Evolutionary conservation across 2,113 vertebrate genomes (phyloP).

Genomic region (Crotalus viridis): DNA sequence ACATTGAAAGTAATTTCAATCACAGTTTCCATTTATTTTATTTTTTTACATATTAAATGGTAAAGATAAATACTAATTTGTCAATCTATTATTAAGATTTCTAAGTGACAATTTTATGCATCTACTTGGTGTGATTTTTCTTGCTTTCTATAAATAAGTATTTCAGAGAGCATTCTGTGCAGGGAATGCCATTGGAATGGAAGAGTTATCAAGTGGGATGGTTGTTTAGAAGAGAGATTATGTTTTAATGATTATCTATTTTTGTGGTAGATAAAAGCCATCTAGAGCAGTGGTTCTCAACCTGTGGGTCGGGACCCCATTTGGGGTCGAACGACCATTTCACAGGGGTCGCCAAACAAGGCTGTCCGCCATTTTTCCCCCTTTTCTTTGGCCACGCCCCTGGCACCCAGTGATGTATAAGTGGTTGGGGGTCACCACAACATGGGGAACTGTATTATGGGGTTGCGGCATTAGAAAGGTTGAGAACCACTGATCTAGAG

Average conservation of each 20-base stretch:
- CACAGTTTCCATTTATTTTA: background rate
- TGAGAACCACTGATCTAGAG: background rate
- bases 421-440: no score
- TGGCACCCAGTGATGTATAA: no score
- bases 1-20: background rate
- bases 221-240: background rate
- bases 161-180: background rate
- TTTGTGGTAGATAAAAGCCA: background rate
- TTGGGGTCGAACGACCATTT: no score
- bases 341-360: no score
- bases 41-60: background rate
- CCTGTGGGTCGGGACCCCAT: no score
- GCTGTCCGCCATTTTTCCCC: no score
- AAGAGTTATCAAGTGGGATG: background rate
- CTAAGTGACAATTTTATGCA: background rate
- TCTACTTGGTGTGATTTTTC: constrained; percentile 4
- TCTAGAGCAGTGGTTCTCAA: background rate
- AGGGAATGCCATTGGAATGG: background rate
- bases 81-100: background rate
- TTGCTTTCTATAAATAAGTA: background rate
- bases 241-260: background rate
- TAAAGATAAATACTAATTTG: background rate
- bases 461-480: no score
- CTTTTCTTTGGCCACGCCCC: no score
- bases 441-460: no score